Percentiles rank a stretch among this genome's conserved stretches.
Evolutionary conservation across 1,140 invertebrate genomes (phyloP).

Genomic region (Pseudomyrmex pallidus): DNA sequence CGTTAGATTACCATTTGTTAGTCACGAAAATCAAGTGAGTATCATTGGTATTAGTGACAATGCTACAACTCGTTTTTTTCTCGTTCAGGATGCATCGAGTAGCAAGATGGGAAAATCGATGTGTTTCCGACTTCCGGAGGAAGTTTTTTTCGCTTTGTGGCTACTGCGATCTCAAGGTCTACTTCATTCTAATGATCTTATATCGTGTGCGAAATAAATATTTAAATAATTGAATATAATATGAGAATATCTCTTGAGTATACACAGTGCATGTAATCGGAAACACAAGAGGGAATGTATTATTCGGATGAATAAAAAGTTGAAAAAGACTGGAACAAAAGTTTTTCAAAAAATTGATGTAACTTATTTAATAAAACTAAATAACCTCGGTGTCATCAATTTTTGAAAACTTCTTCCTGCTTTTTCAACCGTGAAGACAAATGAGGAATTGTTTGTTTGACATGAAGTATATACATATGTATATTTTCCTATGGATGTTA

Average conservation of each 20-base stretch:
- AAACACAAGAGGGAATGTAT: constrained; percentile 1
- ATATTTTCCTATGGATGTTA: constrained; percentile 9
- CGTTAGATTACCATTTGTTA: constrained; percentile 61
- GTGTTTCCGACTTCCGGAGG: constrained; percentile 8
- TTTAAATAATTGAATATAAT: background rate
- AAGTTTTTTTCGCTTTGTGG: background rate
- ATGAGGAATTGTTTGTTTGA: background rate
- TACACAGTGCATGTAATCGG: background rate
- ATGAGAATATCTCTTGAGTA: constrained; percentile 35
- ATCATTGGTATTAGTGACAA: constrained; percentile 36
- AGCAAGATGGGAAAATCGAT: constrained; percentile 47
- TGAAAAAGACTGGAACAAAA: constrained; percentile 5
- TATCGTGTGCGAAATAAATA: background rate
- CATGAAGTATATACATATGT: background rate
- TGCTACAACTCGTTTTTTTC: constrained; percentile 28
- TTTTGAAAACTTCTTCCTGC: background rate
- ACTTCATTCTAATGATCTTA: background rate
- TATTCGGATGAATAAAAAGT: constrained; percentile 18
- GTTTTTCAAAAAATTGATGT: constrained; percentile 12
- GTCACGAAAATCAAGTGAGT: constrained; percentile 48
- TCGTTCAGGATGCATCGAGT: constrained; percentile 39
- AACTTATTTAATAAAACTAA: background rate
- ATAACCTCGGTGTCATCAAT: background rate
- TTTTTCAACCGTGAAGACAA: constrained; percentile 4
- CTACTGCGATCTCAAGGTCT: constrained; percentile 7